Evolutionary conservation across 2,888 invertebrate genomes (phyloP).

Genomic region (Apamea anceps): DNA sequence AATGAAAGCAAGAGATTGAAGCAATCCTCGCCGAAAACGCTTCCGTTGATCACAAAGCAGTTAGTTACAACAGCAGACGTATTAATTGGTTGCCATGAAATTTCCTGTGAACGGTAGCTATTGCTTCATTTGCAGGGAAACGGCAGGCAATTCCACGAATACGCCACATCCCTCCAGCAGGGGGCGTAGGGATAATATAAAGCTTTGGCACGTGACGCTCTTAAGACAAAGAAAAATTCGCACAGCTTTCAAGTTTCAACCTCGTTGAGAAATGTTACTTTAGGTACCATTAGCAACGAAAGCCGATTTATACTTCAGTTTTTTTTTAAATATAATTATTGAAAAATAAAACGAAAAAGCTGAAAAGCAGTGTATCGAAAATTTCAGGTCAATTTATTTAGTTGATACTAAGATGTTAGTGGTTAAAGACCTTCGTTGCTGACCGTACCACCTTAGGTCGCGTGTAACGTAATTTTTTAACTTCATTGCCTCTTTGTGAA

Average conservation of each 20-base stretch:
- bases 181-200: slow-evolving; percentile 82
- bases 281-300: slow-evolving; percentile 14
- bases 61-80: slow-evolving; percentile 24
- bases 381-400: background rate
- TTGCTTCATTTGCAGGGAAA: slow-evolving; percentile 81
- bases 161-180: slow-evolving; percentile 63
- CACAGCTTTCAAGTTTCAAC: slow-evolving; percentile 74
- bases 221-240: slow-evolving; percentile 82
- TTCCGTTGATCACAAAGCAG: slow-evolving; percentile 28
- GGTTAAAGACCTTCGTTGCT: slow-evolving; percentile 11
- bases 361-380: background rate
- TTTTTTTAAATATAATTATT: background rate
- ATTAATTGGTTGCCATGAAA: slow-evolving; percentile 62
- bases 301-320: background rate
- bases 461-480: slow-evolving; percentile 47
- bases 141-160: slow-evolving; percentile 69
- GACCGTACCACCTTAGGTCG: slow-evolving; percentile 48
- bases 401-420: background rate
- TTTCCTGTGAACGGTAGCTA: slow-evolving; percentile 69
- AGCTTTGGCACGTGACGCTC: slow-evolving; percentile 84
- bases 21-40: slow-evolving; percentile 5
- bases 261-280: slow-evolving; percentile 67
- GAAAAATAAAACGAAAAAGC: background rate
- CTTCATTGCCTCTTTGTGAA: slow-evolving; percentile 49
- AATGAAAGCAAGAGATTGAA: background rate